Conservation (phyloP, 2,888 invertebrate species). For the Tenodera sinensis region DNA sequence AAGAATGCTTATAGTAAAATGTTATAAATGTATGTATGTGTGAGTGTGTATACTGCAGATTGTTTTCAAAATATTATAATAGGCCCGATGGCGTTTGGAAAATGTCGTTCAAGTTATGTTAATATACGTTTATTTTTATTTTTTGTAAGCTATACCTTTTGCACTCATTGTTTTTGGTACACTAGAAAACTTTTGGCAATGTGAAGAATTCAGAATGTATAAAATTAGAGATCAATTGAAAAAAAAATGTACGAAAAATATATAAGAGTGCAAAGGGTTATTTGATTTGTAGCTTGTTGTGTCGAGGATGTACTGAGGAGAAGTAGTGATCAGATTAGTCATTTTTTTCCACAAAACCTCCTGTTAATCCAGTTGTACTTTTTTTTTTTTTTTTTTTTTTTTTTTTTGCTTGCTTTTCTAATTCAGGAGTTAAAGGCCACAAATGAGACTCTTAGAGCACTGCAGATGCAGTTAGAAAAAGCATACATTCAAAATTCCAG, state of each 20-base stretch:
- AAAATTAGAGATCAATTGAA: not conserved
- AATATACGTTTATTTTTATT: not conserved
- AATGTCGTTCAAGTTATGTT: not conserved
- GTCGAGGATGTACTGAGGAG: conserved; percentile 10
- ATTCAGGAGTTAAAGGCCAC: conserved; percentile 77
- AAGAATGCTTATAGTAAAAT: not conserved
- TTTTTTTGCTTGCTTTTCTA: conserved; percentile 13
- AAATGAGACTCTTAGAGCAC: conserved; percentile 78
- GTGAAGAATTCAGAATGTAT: not conserved
- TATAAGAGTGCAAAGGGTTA: not conserved
- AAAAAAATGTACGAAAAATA: not conserved
- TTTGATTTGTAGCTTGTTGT: not conserved
- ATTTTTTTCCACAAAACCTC: not conserved
- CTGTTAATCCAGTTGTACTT: conserved; percentile 25
- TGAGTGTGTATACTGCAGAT: not conserved
- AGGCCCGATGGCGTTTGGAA: not conserved
- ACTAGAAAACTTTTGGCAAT: not conserved
- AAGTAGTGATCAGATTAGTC: not conserved
- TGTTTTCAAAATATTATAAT: not conserved
- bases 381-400: conserved; percentile 23
- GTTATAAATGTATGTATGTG: not conserved
- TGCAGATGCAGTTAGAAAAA: conserved; percentile 75
- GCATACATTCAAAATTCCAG: conserved; percentile 42
- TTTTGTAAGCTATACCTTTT: not conserved
- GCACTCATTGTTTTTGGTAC: not conserved